Evolutionary conservation across 2,797 vertebrate genomes (phyloP).

Genomic region (Aulostomus chinensis): DNA sequence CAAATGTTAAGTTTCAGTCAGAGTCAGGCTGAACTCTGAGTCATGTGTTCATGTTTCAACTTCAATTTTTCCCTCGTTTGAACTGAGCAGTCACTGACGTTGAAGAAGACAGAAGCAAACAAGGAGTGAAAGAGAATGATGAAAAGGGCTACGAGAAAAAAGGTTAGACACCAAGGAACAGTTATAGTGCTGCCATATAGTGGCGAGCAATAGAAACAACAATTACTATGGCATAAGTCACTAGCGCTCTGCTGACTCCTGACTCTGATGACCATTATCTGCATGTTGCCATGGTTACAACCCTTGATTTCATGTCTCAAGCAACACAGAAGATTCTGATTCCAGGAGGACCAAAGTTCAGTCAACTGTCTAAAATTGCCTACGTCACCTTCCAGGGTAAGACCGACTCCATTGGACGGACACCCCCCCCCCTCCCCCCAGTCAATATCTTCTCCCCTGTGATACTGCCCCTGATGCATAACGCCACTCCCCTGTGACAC

Average conservation of each 20-base stretch:
- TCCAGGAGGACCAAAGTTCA: slow-evolving; percentile 72
- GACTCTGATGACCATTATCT: not conserved
- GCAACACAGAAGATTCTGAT: slow-evolving; percentile 75
- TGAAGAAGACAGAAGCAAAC: too few species aligned
- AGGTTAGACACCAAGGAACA: slow-evolving; percentile 46
- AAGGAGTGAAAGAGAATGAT: slow-evolving; percentile 11
- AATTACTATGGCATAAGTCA: too few species aligned
- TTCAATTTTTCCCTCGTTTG: not conserved
- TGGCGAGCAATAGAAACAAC: too few species aligned
- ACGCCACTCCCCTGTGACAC: slow-evolving; percentile 2
- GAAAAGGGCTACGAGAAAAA: slow-evolving; percentile 59
- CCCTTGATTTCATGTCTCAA: slow-evolving; percentile 58
- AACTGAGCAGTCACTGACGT: slow-evolving; percentile 33
- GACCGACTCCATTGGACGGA: not conserved
- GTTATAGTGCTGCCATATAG: too few species aligned
- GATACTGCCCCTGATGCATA: not conserved
- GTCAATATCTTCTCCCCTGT: not conserved
- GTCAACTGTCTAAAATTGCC: slow-evolving; percentile 76
- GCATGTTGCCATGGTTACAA: slow-evolving; percentile 23
- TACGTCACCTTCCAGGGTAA: slow-evolving; percentile 79
- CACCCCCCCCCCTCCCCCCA: not conserved
- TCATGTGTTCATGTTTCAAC: not conserved
- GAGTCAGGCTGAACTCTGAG: too few species aligned
- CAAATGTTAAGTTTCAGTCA: too few species aligned
- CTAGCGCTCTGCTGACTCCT: too few species aligned